Base-by-base conservation (phyloP, 2,888 invertebrate genomes). In the Ochlodes sylvanus region DNA sequence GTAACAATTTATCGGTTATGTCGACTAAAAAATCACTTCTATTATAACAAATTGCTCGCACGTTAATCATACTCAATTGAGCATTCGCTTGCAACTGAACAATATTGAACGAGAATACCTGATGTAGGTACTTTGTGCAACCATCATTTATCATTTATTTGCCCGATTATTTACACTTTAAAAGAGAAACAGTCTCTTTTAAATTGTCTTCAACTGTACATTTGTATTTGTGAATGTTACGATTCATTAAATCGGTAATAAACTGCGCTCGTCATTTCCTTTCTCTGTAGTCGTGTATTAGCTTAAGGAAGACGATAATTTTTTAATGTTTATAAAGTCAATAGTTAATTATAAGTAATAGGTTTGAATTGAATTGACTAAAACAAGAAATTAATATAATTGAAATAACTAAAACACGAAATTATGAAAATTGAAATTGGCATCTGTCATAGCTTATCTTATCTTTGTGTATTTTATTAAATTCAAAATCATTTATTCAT, bases 21-120 rank as follows among this genome's bases (percentile, higher is more conserved):
- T 41, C 58, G 65, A 66, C 65, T 66, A 66, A 66, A 60, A 58
- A 66, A 66, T 66, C 60, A 54, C 60, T 66, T 60, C 66, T 66
- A 66, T 66, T 66, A 60, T 66, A 66, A 66, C 60, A 66, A 54
- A 66, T 66, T 44, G 60, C 66, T 41, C 9, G 32, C n/a, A 66
- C 58, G 65, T 66, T 58, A 66, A 66, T 66, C 66, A 66, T 54
- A 42, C 52, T 54, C 54, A 66, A 60, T 60, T 66, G 54, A 58
- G 17, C 32, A 32, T 66, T 44, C 34, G 58, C 41, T 52, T 14
- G 54, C 54, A 66, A 66, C 50, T 58, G 58, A 65, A 58, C 60
- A 66, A 52, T 66, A 52, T 38, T 42, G 52, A 64, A 57, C 57
- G 47, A 64, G 57, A 57, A 56, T 57, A 65, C 58, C 57, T 41